Evolutionary conservation across 2,113 vertebrate species (phyloP), one percentile per base, ranked within the genome.

Genomic region (Oncorhynchus nerka): DNA sequence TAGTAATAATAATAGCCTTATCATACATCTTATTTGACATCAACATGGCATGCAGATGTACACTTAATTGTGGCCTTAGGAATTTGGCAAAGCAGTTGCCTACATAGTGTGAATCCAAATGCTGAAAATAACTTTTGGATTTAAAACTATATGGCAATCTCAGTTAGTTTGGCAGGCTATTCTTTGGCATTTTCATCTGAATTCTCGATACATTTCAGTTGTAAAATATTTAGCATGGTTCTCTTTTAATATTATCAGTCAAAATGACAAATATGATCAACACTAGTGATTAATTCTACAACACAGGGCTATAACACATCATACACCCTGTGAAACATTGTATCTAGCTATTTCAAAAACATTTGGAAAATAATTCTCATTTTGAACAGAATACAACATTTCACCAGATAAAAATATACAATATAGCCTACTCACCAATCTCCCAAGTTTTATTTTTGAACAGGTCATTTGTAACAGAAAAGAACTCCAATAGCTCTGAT

Each of bases 381-480:
- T n/a, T 24, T 22, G 59, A 62, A 22, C 19, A 39, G 11, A 34
- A 68, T 9, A 68, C 4, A 45, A 45, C 3, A 11, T 45, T 3
- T n/a, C 30, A 68, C 30, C 73, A 57, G 70, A 86, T 84, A 80
- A 76, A 83, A 72, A 81, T 30, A 86, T 85, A 84, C 82, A 78
- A 85, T 55, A 12, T 11, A 12, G 39, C 39, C 70, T 89, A 93
- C 94, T 94, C 82, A 94, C 94, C 93, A 83, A 67, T 85, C 26
- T 75, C 59, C n/a, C 84, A 94, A 93, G 87, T 94, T 92, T 89
- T 86, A 79, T 86, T 84, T 82, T 79, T 75, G 26, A 73, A 39
- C 76, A 77, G 75, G 48, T 55, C 22, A 79, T 87, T 77, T 79
- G 78, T 12, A 68, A 74, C 24, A 39, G 34, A 77, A 64, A 69